Conservation (phyloP, 2,797 vertebrate species). For the Peromyscus attwateri region DNA sequence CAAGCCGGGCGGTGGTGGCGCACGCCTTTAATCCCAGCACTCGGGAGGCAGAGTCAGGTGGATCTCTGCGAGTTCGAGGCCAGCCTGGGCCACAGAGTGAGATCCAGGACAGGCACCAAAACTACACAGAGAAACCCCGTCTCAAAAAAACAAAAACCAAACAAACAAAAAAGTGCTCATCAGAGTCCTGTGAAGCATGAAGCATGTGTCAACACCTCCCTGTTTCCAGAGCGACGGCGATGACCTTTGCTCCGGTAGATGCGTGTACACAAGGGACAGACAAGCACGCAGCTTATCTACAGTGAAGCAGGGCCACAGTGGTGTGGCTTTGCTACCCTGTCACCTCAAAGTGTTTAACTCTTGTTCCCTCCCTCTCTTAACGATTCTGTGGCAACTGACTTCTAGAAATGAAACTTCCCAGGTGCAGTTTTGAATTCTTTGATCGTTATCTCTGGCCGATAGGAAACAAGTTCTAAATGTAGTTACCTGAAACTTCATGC, state of each 20-base stretch:
- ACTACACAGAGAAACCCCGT: no score
- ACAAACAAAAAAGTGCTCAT: background rate
- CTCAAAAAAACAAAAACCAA: no score
- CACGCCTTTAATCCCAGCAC: no score
- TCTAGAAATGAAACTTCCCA: background rate
- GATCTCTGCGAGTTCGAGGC: no score
- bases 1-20: background rate
- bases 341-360: background rate
- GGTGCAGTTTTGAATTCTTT: background rate
- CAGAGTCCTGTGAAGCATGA: background rate
- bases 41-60: no score
- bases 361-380: background rate
- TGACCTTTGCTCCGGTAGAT: background rate
- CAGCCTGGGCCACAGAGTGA: no score
- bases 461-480: background rate
- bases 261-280: background rate
- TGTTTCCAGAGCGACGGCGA: background rate
- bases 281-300: background rate
- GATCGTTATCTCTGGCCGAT: background rate
- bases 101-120: no score
- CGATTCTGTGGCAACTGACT: background rate
- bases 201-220: background rate
- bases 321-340: background rate
- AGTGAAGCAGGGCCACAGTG: background rate
- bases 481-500: background rate